Conservation (phyloP, 2,888 invertebrate species). For the Noctua janthina region DNA sequence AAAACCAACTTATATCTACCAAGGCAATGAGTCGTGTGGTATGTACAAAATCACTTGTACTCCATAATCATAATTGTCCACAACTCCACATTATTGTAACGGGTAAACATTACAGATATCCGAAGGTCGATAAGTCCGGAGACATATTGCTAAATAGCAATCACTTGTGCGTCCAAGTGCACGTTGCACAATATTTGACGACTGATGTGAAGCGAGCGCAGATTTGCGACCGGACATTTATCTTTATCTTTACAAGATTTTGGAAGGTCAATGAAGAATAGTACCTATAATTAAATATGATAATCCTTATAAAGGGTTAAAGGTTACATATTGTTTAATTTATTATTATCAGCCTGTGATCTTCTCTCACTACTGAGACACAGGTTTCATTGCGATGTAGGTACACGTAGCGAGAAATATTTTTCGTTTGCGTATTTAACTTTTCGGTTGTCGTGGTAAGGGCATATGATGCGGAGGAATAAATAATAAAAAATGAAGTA, state of each 20-base stretch:
- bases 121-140: slow-evolving; percentile 73
- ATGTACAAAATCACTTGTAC: slow-evolving; percentile 8
- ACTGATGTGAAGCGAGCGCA: slow-evolving; percentile 42
- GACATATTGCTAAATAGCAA: slow-evolving; percentile 78
- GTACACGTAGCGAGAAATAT: not conserved
- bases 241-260: slow-evolving; percentile 17
- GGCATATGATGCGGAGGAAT: too few species aligned
- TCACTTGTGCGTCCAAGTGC: slow-evolving; percentile 76
- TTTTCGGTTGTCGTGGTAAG: too few species aligned
- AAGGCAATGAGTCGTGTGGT: slow-evolving; percentile 32
- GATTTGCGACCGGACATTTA: slow-evolving; percentile 37
- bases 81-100: slow-evolving; percentile 54
- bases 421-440: not conserved
- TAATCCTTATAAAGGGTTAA: not conserved
- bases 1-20: slow-evolving; percentile 4
- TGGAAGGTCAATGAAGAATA: slow-evolving; percentile 1
- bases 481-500: too few species aligned
- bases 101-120: slow-evolving; percentile 68
- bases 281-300: not conserved
- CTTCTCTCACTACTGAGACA: not conserved
- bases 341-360: not conserved
- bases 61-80: slow-evolving; percentile 43
- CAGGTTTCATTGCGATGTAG: not conserved
- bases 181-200: slow-evolving; percentile 67
- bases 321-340: not conserved